These are phyloP conservation scores for Nomada fabriciana DNA, from an alignment of 2,888 invertebrate species.

Conservation along the genomic window DNA sequence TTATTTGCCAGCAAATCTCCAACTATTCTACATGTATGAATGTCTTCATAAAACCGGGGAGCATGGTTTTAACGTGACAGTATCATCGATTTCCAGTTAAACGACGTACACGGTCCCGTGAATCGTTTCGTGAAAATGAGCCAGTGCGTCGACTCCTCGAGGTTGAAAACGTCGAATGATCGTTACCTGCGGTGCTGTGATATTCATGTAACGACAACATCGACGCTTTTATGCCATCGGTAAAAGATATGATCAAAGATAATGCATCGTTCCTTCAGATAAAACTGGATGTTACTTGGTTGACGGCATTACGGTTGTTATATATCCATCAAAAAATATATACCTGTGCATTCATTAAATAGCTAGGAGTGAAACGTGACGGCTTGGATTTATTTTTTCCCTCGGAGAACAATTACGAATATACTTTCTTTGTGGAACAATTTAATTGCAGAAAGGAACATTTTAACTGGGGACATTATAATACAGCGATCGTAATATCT, in stretches of 20 bases:
- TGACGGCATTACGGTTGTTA: conserved; percentile 61
- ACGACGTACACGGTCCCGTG: background rate
- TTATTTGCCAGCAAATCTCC: background rate
- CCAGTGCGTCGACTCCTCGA: background rate
- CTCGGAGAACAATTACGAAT: background rate
- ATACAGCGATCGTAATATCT: too few relatives aligned
- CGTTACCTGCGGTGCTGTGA: background rate
- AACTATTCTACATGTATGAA: background rate
- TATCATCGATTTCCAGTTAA: conserved; percentile 14
- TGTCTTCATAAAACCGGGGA: background rate
- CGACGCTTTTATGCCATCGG: conserved; percentile 37
- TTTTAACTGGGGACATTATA: too few relatives aligned
- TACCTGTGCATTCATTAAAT: conserved; percentile 56
- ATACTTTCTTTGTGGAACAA: background rate
- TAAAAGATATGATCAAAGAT: conserved; percentile 55
- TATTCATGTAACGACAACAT: conserved; percentile 17
- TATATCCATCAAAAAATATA: conserved; percentile 72
- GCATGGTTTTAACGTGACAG: background rate
- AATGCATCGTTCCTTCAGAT: conserved; percentile 58
- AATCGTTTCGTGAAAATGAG: background rate
- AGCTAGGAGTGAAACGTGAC: conserved; percentile 39
- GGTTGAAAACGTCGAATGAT: conserved; percentile 20
- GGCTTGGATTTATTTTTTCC: conserved; percentile 16
- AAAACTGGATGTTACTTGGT: conserved; percentile 61
- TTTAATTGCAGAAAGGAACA: too few relatives aligned